phyloP scores from a whole-genome alignment of 1,140 invertebrate genomes.

The Oppia nitens region DNA sequence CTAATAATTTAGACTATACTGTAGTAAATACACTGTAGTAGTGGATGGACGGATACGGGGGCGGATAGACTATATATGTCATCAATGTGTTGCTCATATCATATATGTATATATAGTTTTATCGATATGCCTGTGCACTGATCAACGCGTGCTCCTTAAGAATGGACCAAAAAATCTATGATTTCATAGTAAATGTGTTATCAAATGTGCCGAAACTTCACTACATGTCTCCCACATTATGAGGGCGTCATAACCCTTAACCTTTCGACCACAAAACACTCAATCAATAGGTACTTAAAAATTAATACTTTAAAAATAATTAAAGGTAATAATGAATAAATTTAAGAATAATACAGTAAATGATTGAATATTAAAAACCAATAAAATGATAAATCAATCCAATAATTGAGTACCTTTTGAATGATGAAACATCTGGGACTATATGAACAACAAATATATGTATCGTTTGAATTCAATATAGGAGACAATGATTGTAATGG shows the following conservation, averaged over 20 bases:
- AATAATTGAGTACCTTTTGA: slow-evolving; percentile 37
- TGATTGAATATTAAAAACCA: background rate
- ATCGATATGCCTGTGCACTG: too few species aligned
- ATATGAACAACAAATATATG: slow-evolving; percentile 41
- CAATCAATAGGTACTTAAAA: too few species aligned
- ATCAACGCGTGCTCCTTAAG: background rate
- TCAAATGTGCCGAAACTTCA: background rate
- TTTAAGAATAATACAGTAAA: too few species aligned
- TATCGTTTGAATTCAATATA: slow-evolving; percentile 35
- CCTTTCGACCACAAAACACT: too few species aligned
- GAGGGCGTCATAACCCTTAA: background rate
- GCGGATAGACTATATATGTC: too few species aligned
- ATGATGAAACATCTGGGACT: slow-evolving; percentile 41
- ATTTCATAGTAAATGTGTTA: background rate
- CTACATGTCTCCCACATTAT: background rate
- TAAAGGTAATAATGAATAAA: too few species aligned
- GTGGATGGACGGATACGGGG: background rate
- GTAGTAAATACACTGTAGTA: too few species aligned
- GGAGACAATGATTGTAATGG: background rate
- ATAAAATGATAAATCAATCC: background rate
- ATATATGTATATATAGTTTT: too few species aligned
- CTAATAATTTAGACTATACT: too few species aligned
- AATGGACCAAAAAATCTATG: background rate
- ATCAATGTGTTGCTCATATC: too few species aligned
- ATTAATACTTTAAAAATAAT: too few species aligned